These are phyloP conservation scores for Nymphalis c-album DNA, from an alignment of 2,888 invertebrate species.

Conservation along the genomic window DNA sequence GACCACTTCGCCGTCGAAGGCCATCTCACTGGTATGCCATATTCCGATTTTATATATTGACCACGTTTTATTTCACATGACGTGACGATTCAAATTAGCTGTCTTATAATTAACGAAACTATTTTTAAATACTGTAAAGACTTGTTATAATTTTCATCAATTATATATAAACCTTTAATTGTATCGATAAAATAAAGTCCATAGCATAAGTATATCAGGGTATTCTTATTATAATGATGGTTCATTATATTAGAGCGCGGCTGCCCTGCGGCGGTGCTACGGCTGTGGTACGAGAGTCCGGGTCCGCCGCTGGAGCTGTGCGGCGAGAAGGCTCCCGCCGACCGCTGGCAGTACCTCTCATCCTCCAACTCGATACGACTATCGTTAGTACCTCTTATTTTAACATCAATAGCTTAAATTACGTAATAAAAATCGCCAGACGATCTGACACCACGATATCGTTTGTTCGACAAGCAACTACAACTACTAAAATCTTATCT, in stretches of 20 bases:
- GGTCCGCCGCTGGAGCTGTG: conserved; percentile 93
- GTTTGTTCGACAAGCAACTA: too few relatives aligned
- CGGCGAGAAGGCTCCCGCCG: conserved; percentile 88
- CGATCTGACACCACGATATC: too few relatives aligned
- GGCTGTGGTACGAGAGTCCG: conserved; percentile 92
- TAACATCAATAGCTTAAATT: too few relatives aligned
- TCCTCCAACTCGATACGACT: conserved; percentile 92
- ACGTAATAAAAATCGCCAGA: too few relatives aligned
- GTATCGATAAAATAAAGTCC: too few relatives aligned
- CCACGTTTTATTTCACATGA: too few relatives aligned
- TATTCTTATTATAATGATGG: not conserved
- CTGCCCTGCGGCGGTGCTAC: conserved; percentile 94
- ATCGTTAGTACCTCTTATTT: conserved; percentile 81
- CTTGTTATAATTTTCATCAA: too few relatives aligned
- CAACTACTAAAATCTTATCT: too few relatives aligned
- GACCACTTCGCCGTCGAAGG: conserved; percentile 97
- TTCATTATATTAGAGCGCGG: conserved; percentile 86
- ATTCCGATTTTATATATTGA: too few relatives aligned
- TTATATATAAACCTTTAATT: too few relatives aligned
- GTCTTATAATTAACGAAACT: not conserved
- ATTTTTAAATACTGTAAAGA: not conserved
- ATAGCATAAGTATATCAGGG: too few relatives aligned
- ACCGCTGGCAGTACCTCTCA: conserved; percentile 92
- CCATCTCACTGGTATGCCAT: conserved; percentile 87
- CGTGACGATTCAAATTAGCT: too few relatives aligned